phyloP scores from a whole-genome alignment of 2,113 vertebrate species.

The Antennarius striatus region DNA sequence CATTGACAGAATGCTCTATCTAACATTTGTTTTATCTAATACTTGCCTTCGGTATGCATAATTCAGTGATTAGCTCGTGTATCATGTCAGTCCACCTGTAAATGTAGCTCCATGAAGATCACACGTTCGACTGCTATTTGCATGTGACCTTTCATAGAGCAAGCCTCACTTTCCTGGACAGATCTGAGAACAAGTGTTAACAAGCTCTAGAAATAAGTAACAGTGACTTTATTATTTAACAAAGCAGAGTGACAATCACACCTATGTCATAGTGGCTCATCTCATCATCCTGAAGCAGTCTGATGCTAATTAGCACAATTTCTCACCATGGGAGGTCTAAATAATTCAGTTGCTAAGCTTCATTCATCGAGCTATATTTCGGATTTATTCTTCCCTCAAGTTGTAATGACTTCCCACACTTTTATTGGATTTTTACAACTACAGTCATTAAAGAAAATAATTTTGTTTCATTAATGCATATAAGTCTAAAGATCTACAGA shows the following conservation, averaged over 20 bases:
- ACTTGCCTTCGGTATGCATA: neutral
- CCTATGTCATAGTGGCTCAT: conserved; percentile 62
- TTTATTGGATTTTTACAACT: conserved; percentile 66
- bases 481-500: conserved; percentile 35
- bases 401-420: conserved; percentile 61
- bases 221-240: conserved; percentile 58
- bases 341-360: conserved; percentile 69
- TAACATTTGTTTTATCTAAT: conserved; percentile 19
- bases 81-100: neutral
- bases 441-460: conserved; percentile 32
- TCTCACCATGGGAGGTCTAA: conserved; percentile 59
- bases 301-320: conserved; percentile 69
- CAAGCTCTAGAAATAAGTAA: conserved; percentile 53
- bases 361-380: conserved; percentile 27
- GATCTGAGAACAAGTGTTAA: conserved; percentile 15
- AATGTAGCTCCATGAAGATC: neutral
- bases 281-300: conserved; percentile 55
- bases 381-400: conserved; percentile 67
- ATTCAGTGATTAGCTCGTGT: neutral
- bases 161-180: conserved; percentile 15
- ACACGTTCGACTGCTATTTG: conserved; percentile 3
- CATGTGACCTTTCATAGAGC: conserved; percentile 25
- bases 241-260: conserved; percentile 63
- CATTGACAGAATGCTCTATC: conserved; percentile 24
- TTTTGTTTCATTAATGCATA: conserved; percentile 55